Conservation (phyloP, 2,888 invertebrate species). For the Ypsolopha sequella region DNA sequence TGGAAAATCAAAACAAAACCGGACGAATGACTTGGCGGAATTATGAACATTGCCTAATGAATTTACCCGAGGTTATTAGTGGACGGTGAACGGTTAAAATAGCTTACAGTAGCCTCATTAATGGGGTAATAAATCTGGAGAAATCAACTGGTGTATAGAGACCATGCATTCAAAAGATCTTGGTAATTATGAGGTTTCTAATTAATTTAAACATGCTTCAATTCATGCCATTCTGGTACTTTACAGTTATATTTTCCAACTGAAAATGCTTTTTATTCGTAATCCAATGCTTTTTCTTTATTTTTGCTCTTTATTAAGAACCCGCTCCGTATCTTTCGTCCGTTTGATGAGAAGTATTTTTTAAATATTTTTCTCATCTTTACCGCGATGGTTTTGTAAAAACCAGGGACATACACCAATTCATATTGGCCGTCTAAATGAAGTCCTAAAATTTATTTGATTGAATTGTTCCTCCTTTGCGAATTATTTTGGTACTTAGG, state of each 20-base stretch:
- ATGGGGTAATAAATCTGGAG: constrained; percentile 40
- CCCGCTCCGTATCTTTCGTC: too few species aligned
- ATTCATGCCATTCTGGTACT: not conserved
- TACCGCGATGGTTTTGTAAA: too few species aligned
- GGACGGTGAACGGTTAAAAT: constrained; percentile 47
- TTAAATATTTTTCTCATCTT: too few species aligned
- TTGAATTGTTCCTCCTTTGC: too few species aligned
- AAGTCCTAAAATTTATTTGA: too few species aligned
- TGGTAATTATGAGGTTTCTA: not conserved
- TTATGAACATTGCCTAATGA: constrained; percentile 31
- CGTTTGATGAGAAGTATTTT: too few species aligned
- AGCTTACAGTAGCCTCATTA: constrained; percentile 28
- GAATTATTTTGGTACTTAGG: too few species aligned
- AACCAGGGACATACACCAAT: too few species aligned
- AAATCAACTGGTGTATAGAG: constrained; percentile 44
- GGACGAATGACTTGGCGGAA: constrained; percentile 41
- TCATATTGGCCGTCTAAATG: too few species aligned
- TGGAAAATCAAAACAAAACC: constrained; percentile 44
- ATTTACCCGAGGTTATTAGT: constrained; percentile 49
- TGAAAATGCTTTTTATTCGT: not conserved
- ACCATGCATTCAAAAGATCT: constrained; percentile 1
- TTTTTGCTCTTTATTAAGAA: too few species aligned
- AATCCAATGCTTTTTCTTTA: not conserved
- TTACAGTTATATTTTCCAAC: too few species aligned
- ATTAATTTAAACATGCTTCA: not conserved